phyloP scores from a whole-genome alignment of 53 echinoderm and acorn worm species.

The Stichopus horrens region DNA sequence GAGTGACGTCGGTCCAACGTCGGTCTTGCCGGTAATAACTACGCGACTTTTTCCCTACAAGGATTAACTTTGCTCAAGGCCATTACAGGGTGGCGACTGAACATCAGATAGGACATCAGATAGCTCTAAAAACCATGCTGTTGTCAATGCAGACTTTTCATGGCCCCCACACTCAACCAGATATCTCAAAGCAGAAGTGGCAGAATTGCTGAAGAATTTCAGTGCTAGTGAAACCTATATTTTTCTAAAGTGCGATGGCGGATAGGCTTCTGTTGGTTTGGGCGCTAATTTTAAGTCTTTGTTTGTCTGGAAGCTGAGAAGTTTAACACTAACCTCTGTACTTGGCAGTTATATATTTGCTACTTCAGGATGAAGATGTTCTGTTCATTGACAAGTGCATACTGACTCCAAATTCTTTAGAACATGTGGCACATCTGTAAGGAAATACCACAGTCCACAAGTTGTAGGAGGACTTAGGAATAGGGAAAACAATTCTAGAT shows the following conservation, averaged over 20 bases:
- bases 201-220: constrained; percentile 58
- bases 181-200: constrained; percentile 46
- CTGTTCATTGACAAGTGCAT: constrained; percentile 39
- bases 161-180: constrained; percentile 49
- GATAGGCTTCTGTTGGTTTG: constrained; percentile 44
- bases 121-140: constrained; percentile 63
- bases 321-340: constrained; percentile 32
- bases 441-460: background rate
- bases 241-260: constrained; percentile 71
- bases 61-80: no score
- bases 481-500: no score
- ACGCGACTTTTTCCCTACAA: no score
- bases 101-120: constrained; percentile 19
- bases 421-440: constrained; percentile 47
- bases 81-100: no score
- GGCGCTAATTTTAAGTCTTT: constrained; percentile 65
- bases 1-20: no score
- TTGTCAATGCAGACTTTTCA: constrained; percentile 13
- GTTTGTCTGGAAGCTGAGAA: constrained; percentile 56
- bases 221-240: constrained; percentile 67
- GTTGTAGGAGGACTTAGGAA: no score
- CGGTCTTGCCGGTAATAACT: no score
- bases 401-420: constrained; percentile 60
- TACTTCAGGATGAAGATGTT: background rate
- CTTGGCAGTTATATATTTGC: background rate